phyloP scores from a whole-genome alignment of 2,888 invertebrate genomes.

The Craniophora ligustri region DNA sequence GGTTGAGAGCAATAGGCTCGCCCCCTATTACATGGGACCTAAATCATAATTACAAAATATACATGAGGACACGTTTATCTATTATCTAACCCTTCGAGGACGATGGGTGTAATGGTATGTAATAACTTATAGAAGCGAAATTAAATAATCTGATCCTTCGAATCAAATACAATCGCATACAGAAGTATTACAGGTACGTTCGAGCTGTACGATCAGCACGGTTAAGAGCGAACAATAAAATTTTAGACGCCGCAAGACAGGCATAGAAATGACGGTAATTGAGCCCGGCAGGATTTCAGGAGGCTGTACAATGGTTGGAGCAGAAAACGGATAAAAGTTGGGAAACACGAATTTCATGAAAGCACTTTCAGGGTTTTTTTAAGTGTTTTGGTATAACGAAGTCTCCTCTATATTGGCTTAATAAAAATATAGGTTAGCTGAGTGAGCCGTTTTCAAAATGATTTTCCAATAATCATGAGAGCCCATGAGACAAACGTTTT shows the following conservation, averaged over 20 bases:
- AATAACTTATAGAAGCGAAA: slow-evolving; percentile 31
- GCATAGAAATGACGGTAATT: slow-evolving; percentile 55
- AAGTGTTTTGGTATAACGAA: slow-evolving; percentile 44
- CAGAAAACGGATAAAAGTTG: slow-evolving; percentile 46
- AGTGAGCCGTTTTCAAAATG: slow-evolving; percentile 33
- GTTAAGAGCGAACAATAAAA: slow-evolving; percentile 46
- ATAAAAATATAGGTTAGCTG: slow-evolving; percentile 45
- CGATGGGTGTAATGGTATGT: too few relatives aligned
- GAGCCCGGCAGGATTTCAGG: slow-evolving; percentile 39
- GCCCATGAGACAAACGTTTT: slow-evolving; percentile 25
- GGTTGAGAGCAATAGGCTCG: too few relatives aligned
- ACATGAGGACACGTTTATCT: too few relatives aligned
- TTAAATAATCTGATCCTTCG: slow-evolving; percentile 23
- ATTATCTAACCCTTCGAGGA: too few relatives aligned
- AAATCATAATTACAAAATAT: too few relatives aligned
- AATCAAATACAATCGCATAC: slow-evolving; percentile 10
- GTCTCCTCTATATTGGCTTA: slow-evolving; percentile 24
- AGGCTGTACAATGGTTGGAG: slow-evolving; percentile 38
- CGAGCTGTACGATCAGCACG: slow-evolving; percentile 17
- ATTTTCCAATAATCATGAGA: slow-evolving; percentile 44
- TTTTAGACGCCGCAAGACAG: slow-evolving; percentile 52
- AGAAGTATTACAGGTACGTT: slow-evolving; percentile 10
- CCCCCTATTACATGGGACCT: too few relatives aligned
- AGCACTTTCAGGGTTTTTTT: slow-evolving; percentile 46
- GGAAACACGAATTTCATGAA: slow-evolving; percentile 48